Percentiles rank a stretch among this genome's conserved stretches.
Conservation (phyloP, 2,113 vertebrate species). For the Porphyrio hochstetteri region DNA sequence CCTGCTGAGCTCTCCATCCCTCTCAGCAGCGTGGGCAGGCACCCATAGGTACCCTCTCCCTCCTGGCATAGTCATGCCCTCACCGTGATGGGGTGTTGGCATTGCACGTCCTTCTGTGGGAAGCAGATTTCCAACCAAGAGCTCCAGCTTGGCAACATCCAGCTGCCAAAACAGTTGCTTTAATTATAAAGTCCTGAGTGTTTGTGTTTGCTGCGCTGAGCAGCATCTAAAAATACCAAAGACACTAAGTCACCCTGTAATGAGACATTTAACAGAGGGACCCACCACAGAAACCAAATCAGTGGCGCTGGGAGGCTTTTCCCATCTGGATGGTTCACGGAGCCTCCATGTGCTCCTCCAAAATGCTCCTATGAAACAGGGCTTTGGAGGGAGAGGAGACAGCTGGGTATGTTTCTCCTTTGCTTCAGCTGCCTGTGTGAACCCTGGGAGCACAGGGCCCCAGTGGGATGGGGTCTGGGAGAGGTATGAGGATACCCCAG, state of each 20-base stretch:
- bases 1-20: background rate
- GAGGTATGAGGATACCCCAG: background rate
- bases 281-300: background rate
- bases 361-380: background rate
- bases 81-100: accelerated
- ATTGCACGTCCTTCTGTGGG: accelerated
- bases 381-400: background rate
- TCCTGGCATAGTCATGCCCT: accelerated
- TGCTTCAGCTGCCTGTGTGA: background rate
- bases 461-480: accelerated
- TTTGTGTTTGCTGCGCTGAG: background rate
- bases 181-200: background rate
- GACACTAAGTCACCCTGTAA: background rate
- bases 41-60: background rate
- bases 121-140: background rate
- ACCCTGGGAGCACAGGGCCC: accelerated
- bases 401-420: background rate
- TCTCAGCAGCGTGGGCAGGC: background rate
- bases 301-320: background rate
- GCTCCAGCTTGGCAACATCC: background rate
- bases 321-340: background rate
- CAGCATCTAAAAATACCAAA: background rate
- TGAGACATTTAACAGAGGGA: background rate
- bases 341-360: background rate
- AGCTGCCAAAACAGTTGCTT: background rate